Evolutionary conservation across 1,140 invertebrate species (phyloP), one percentile per base, ranked within the genome.

Genomic region (Asbolus verrucosus): DNA sequence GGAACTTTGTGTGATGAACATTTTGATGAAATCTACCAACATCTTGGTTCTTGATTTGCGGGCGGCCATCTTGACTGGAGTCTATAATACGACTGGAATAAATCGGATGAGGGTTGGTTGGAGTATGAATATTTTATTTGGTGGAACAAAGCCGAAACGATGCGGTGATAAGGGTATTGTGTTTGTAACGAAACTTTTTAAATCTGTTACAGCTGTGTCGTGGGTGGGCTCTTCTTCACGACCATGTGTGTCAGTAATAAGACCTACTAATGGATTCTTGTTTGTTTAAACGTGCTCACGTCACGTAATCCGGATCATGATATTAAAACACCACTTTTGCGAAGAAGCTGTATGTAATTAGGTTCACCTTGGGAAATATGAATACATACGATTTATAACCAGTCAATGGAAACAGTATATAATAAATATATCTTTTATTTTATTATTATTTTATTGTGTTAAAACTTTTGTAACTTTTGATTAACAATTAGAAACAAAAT

Each of bases 191-290:
- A 8, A 54, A 54, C 46, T 19, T 27, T 14, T 19, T 2, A 27
- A 54, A 54, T 54, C 27, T 54, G 46, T 54, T 54, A 54, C 46
- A 54, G 19, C 46, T 54, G 21, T n/a, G 6, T 18, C 21, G 46
- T 54, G 46, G 46, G 46, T 54, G 46, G 46, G 19, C 46, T 54
- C 46, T 54, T 24, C 39, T 4, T n/a, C 11, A 36, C 11, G 13
- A 43, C 24, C 46, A 54, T 54, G 46, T 54, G 46, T 24, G 46
- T 54, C 46, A 54, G 46, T 54, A 54, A 54, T 13, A 54, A 54
- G 46, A 54, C 39, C 39, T 43, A 16, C 65, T 67, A 67, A 67
- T 67, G 65, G 65, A 67, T 67, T 59, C 59, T 18, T 67, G 65
- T 67, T 67, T 67, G 31, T 67, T 67, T 67, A 54, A 67, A 54